Evolutionary conservation across 2,888 invertebrate species (phyloP).

Genomic region (Brachylomia viminalis): DNA sequence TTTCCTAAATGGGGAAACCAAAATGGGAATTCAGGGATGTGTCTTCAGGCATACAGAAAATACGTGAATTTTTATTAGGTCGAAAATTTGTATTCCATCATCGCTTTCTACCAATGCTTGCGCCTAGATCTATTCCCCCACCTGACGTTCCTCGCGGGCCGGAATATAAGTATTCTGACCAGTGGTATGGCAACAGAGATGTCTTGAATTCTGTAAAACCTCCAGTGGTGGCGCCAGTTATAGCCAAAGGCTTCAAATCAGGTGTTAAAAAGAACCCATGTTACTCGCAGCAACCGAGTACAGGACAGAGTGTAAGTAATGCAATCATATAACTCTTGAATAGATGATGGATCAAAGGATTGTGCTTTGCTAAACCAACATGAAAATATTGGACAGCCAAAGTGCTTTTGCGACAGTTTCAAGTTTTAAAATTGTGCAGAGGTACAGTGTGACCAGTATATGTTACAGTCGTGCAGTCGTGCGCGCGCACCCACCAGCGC

Average conservation of each 20-base stretch:
- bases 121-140: conserved; percentile 80
- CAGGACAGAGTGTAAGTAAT: not conserved
- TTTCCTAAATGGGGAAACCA: conserved; percentile 18
- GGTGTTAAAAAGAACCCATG: not conserved
- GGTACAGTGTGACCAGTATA: not conserved
- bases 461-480: too few species aligned
- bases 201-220: conserved; percentile 79
- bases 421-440: not conserved
- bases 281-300: not conserved
- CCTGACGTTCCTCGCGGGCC: conserved; percentile 82
- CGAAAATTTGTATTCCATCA: conserved; percentile 76
- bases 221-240: conserved; percentile 80
- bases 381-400: not conserved
- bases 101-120: conserved; percentile 76
- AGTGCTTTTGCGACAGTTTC: not conserved
- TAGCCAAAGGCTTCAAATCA: conserved; percentile 63
- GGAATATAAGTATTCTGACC: conserved; percentile 77
- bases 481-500: too few species aligned
- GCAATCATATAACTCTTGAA: not conserved
- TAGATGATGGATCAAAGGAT: not conserved
- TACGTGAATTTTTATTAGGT: conserved; percentile 81
- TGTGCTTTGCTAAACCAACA: not conserved
- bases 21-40: conserved; percentile 75
- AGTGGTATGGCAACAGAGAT: conserved; percentile 77
- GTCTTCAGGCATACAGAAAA: conserved; percentile 71